phyloP scores from a whole-genome alignment of 1,140 invertebrate genomes.

The Cotesia chilonis region DNA sequence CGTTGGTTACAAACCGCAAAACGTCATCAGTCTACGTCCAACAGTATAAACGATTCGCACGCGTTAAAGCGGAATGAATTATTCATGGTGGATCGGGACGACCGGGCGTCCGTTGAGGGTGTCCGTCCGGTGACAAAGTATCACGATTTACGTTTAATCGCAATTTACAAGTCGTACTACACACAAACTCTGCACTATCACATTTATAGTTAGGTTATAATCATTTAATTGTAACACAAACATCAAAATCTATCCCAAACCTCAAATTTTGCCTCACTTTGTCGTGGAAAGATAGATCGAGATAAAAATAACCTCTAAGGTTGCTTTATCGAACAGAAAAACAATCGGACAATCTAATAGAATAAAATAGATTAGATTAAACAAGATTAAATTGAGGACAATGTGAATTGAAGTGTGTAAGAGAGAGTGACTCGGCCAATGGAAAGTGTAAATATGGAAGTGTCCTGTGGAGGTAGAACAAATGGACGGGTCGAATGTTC shows the following conservation, averaged over 20 bases:
- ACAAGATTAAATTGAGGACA: no score
- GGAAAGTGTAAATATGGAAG: no score
- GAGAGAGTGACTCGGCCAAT: no score
- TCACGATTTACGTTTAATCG: conserved; percentile 46
- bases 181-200: conserved; percentile 2
- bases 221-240: background rate
- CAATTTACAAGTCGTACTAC: conserved; percentile 42
- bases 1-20: conserved; percentile 31
- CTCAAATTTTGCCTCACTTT: background rate
- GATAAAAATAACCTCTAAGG: background rate
- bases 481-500: background rate
- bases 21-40: conserved; percentile 41
- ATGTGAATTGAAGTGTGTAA: no score
- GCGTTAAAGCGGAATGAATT: conserved; percentile 46
- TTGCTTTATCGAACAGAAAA: no score
- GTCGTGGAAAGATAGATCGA: no score
- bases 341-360: no score
- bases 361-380: no score
- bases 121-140: conserved; percentile 46
- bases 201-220: background rate
- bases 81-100: conserved; percentile 41
- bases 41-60: conserved; percentile 42
- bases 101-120: conserved; percentile 31
- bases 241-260: background rate
- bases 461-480: no score